Percentiles rank a stretch among this genome's conserved stretches.
phyloP scores from a whole-genome alignment of 2,113 vertebrate genomes.

The Lycaon pictus region DNA sequence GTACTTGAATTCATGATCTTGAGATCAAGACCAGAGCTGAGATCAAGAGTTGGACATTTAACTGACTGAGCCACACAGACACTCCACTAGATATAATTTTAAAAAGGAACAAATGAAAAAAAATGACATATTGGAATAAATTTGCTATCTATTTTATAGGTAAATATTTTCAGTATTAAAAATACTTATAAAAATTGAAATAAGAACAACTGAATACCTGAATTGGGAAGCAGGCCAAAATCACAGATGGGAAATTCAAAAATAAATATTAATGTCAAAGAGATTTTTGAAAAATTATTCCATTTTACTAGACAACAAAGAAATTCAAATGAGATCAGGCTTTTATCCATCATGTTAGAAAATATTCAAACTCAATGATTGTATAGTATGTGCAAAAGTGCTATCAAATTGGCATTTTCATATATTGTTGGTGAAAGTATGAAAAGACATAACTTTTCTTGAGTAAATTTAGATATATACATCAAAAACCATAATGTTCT shows the following conservation, averaged over 20 bases:
- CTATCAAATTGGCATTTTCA: not conserved
- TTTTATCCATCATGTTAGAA: not conserved
- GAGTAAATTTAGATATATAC: not conserved
- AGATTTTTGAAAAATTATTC: not conserved
- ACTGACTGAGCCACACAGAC: not conserved
- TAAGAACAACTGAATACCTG: not conserved
- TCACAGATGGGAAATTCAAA: not conserved
- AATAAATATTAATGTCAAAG: not conserved
- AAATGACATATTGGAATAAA: not conserved
- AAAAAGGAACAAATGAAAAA: constrained; percentile 68
- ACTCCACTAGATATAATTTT: constrained; percentile 75
- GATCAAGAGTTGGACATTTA: not conserved
- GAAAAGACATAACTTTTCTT: not conserved
- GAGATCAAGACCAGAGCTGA: not conserved
- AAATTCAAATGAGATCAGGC: not conserved
- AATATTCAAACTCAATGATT: not conserved
- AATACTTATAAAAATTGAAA: not conserved
- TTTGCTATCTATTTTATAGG: not conserved
- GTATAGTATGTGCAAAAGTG: not conserved
- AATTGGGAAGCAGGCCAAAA: not conserved
- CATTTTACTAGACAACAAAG: not conserved
- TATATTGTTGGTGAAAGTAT: not conserved
- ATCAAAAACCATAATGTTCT: not conserved
- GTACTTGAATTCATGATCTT: not conserved
- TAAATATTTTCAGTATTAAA: not conserved